Evolutionary conservation across 2,888 invertebrate genomes (phyloP).

Genomic region (Drosophila colorata): DNA sequence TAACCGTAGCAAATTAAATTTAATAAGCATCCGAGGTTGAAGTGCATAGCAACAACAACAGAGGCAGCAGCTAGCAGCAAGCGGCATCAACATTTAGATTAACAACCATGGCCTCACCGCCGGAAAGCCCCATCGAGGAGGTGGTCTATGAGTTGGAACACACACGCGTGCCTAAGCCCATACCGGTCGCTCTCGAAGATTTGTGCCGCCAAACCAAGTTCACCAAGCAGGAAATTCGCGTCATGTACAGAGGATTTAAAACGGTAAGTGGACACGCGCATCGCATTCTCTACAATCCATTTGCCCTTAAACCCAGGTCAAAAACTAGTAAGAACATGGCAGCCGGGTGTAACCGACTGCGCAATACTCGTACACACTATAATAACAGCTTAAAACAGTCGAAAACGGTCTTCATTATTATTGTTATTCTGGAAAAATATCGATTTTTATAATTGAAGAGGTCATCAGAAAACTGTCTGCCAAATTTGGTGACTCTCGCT

Average conservation of each 20-base stretch:
- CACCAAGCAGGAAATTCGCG: slow-evolving; percentile 96
- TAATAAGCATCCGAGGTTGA: slow-evolving; percentile 21
- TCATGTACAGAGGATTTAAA: slow-evolving; percentile 99
- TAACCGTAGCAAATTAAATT: slow-evolving; percentile 32
- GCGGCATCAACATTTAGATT: slow-evolving; percentile 29
- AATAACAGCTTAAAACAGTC: too few relatives aligned
- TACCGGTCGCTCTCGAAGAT: slow-evolving; percentile 95
- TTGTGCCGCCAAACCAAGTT: slow-evolving; percentile 97
- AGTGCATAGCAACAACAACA: slow-evolving; percentile 20
- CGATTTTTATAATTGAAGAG: too few relatives aligned
- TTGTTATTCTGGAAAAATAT: too few relatives aligned
- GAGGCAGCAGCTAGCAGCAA: not conserved
- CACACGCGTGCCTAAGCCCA: slow-evolving; percentile 90
- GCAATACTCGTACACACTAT: too few relatives aligned
- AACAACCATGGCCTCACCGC: slow-evolving; percentile 91
- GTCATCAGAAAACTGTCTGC: too few relatives aligned
- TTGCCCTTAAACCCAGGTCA: not conserved
- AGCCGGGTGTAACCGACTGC: too few relatives aligned
- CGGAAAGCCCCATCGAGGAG: slow-evolving; percentile 94
- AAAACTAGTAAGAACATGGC: not conserved
- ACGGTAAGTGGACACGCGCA: slow-evolving; percentile 80
- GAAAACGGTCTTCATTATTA: too few relatives aligned
- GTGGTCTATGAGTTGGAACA: slow-evolving; percentile 94
- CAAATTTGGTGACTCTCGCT: too few relatives aligned
- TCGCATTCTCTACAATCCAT: not conserved